phyloP scores from a whole-genome alignment of 2,888 invertebrate species.

The Hanleya hanleyi region DNA sequence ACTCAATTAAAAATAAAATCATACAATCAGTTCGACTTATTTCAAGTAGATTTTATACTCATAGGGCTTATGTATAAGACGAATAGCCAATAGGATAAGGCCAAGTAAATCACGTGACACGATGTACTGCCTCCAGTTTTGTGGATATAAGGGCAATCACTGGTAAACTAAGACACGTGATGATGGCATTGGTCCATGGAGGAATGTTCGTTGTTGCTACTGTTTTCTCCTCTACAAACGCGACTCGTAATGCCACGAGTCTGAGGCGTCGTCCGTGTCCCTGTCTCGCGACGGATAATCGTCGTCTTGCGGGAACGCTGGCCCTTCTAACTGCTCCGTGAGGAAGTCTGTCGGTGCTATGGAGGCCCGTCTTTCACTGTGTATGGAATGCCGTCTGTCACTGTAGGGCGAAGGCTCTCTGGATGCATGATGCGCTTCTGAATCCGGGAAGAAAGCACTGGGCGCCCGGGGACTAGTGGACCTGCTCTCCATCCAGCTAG shows the following conservation, averaged over 20 bases:
- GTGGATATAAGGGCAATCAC: no score
- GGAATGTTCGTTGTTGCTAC: neutral
- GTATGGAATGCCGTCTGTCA: slow-evolving; percentile 34
- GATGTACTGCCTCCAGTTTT: no score
- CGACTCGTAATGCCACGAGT: slow-evolving; percentile 35
- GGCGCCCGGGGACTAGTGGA: slow-evolving; percentile 55
- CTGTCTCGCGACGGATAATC: slow-evolving; percentile 16
- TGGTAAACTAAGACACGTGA: no score
- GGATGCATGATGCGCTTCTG: slow-evolving; percentile 43
- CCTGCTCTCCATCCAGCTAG: slow-evolving; percentile 55
- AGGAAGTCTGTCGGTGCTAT: slow-evolving; percentile 35
- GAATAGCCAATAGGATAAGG: no score
- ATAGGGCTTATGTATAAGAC: no score
- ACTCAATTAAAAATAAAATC: no score
- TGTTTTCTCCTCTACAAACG: slow-evolving; percentile 26
- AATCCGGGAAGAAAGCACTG: slow-evolving; percentile 61
- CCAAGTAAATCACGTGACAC: no score
- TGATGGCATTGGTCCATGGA: neutral
- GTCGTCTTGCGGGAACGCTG: neutral
- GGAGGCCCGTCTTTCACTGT: slow-evolving; percentile 33
- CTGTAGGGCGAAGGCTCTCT: slow-evolving; percentile 33
- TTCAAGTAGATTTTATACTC: no score
- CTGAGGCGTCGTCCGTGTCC: slow-evolving; percentile 33
- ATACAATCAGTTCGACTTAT: no score
- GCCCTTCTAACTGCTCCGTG: neutral